phyloP scores from a whole-genome alignment of 2,113 vertebrate genomes.

The Toxostoma redivivum region DNA sequence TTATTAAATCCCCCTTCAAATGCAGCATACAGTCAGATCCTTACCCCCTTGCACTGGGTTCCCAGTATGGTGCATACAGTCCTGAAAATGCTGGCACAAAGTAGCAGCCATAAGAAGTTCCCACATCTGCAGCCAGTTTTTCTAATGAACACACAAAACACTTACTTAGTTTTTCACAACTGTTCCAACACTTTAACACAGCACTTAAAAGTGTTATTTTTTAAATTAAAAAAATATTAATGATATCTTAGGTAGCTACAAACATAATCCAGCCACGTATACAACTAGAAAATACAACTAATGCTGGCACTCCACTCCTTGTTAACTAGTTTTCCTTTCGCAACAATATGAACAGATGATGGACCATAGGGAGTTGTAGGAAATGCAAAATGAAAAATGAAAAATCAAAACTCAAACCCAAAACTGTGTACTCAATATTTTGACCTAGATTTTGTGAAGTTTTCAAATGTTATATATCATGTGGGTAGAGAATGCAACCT shows the following conservation, averaged over 20 bases:
- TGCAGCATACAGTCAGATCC: background rate
- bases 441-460: background rate
- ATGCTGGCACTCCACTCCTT: background rate
- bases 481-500: background rate
- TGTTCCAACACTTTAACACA: background rate
- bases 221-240: background rate
- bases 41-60: slow-evolving; percentile 96
- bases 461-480: background rate
- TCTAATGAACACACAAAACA: slow-evolving; percentile 75
- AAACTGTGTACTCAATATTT: background rate
- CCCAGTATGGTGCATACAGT: slow-evolving; percentile 97
- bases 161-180: background rate
- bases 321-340: background rate
- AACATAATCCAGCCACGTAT: background rate
- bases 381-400: background rate
- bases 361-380: background rate
- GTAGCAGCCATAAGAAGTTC: slow-evolving; percentile 94
- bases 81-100: slow-evolving; percentile 98
- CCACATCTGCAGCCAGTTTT: slow-evolving; percentile 87
- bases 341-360: background rate
- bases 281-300: background rate
- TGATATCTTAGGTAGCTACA: background rate
- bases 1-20: background rate
- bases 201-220: background rate
- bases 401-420: background rate